Base-by-base conservation (phyloP, 2,113 vertebrate genomes). In the Helogale parvula region DNA sequence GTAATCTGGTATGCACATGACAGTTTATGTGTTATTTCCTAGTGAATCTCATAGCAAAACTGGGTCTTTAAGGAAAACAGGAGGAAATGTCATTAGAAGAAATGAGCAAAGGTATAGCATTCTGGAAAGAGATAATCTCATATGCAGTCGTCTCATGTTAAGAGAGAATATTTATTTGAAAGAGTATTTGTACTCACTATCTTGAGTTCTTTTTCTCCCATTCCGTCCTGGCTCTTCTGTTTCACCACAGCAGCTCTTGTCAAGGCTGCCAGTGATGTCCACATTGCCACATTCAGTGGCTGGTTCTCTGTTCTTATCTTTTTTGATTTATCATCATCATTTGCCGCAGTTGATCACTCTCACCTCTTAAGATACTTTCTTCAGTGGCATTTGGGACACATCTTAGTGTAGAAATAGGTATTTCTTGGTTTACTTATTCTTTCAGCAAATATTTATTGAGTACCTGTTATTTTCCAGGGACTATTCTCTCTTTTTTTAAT, bases 351-450 rank as follows among this genome's bases (percentile, higher is more conserved):
- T 88, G 86, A 16, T 91, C 38, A 41, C 16, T 63, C 69, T 12
- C 6, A 88, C 27, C 3, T 83, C 41, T 84, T 85, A 96, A 92
- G 25, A 88, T 47, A 60, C 33, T 88, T 80, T 80, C 15, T 71
- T 81, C 45, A 88, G 19, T 92, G 57, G n/a, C 14, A 4, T 65
- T 50, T 96, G 41, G 41, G 54, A 65, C 9, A 81, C 16, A 23
- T 52, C 50, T 80, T 91, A 86, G 31, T 85, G 50, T 95, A 69
- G 65, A 86, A 86, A 69, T 79, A 90, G 33, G 5, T 79, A 60
- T 77, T 86, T 93, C 31, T 52, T 95, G 52, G 63, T 93, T 86
- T 82, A 65, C 52, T 77, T 87, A 68, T 79, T 81, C 94, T 89
- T 93, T n/a, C 15, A 84, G 29, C 45, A 92, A 33, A n/a, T 85